A percentile compares a stretch with the other conserved stretches of the same genome.
Evolutionary conservation across 2,888 invertebrate species (phyloP).

Genomic region (Drosophila planitibia): DNA sequence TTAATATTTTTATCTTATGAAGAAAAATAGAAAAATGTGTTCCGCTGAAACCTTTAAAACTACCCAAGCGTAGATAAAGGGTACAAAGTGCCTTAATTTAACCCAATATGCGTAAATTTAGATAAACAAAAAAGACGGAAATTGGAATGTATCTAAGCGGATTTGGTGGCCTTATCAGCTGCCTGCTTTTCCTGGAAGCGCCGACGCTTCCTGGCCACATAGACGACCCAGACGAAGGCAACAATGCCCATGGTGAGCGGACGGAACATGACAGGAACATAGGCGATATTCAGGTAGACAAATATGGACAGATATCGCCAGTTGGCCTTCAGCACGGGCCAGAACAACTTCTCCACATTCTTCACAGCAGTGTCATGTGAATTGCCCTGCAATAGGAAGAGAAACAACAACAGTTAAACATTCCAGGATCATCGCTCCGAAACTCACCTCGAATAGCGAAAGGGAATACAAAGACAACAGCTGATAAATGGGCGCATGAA

Average conservation of each 20-base stretch:
- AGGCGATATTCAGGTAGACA: conserved; percentile 90
- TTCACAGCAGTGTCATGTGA: conserved; percentile 88
- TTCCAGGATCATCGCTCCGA: neutral
- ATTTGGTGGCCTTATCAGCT: conserved; percentile 50
- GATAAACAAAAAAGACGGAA: neutral
- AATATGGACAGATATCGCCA: conserved; percentile 92
- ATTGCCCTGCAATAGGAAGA: conserved; percentile 87
- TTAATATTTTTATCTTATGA: conserved; percentile 8
- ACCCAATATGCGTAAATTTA: conserved; percentile 13
- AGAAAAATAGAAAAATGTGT: conserved; percentile 2
- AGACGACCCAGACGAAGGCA: conserved; percentile 92
- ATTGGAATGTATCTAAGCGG: conserved; percentile 39
- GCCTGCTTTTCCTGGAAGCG: conserved; percentile 83
- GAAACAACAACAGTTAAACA: neutral
- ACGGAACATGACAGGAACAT: conserved; percentile 91
- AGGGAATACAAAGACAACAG: conserved; percentile 91
- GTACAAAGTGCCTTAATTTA: conserved; percentile 3
- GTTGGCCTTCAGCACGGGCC: conserved; percentile 89
- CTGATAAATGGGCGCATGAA: conserved; percentile 91
- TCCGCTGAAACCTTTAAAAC: conserved; percentile 31
- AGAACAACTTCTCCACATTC: conserved; percentile 89
- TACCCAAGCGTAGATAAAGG: conserved; percentile 23
- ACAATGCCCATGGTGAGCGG: conserved; percentile 91
- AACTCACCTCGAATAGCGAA: conserved; percentile 89
- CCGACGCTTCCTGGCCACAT: conserved; percentile 89